Evolutionary conservation across 2,113 vertebrate species (phyloP).

Genomic region (Motacilla tschutschensis): DNA sequence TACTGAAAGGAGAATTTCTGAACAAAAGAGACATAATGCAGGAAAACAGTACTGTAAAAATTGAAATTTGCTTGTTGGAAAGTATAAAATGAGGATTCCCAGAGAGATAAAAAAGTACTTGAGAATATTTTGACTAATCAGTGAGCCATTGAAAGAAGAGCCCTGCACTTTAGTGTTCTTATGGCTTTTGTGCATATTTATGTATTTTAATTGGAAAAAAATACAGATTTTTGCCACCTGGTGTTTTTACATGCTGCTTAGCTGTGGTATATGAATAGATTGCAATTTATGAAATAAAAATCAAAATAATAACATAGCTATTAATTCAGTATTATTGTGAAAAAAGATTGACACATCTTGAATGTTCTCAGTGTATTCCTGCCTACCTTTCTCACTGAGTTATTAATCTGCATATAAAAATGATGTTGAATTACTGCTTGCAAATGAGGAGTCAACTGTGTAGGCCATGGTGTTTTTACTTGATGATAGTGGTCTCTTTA

Average conservation of each 20-base stretch:
- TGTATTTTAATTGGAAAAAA: constrained; percentile 37
- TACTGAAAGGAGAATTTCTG: background rate
- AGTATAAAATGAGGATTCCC: constrained; percentile 12
- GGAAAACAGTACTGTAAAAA: constrained; percentile 2
- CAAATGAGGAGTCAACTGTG: background rate
- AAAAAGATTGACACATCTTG: background rate
- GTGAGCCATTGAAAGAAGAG: background rate
- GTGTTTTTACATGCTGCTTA: constrained; percentile 13
- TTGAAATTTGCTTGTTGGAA: background rate
- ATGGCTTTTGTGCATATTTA: background rate
- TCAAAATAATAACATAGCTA: constrained; percentile 21
- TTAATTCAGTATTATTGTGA: background rate
- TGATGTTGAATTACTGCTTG: background rate
- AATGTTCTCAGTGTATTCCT: background rate
- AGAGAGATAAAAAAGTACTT: constrained; percentile 18
- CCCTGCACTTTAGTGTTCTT: background rate
- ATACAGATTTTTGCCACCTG: constrained; percentile 2
- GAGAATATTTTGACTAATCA: constrained; percentile 32
- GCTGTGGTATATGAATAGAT: constrained; percentile 15
- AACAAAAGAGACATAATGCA: background rate
- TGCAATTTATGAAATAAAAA: constrained; percentile 4
- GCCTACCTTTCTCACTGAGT: background rate
- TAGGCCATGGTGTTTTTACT: background rate
- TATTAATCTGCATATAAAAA: constrained; percentile 1
- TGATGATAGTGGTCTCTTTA: background rate